Base-by-base conservation (phyloP, 2,888 invertebrate species). In the Arctia plantaginis region DNA sequence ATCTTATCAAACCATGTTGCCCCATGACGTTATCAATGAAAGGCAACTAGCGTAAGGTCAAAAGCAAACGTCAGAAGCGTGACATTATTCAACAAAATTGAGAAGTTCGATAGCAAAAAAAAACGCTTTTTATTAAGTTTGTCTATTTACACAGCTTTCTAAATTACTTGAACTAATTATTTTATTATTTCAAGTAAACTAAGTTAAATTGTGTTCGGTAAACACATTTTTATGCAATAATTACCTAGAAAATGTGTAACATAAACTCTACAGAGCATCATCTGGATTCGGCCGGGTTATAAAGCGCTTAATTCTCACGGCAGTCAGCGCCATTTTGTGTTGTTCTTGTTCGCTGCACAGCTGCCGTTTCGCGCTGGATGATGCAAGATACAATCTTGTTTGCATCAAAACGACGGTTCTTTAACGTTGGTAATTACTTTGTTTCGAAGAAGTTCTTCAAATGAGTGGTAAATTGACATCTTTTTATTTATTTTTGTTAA, bases 301-400 rank as follows among this genome's bases (percentile, higher is more conserved):
- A 93, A 93, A 95, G 95, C 95, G 95, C 95, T 95, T 93, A 90
- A 85, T 86, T 87, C 83, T 84, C 87, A 86, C 86, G 84, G 80
- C 79, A 87, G 85, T 87, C 91, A 95, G 93, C 95, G 95, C 95
- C 95, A 95, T 95, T 95, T 95, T 95, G 95, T 94, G 86, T 80
- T 85, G 69, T 70, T 44, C 47, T 73, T 41, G 64, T 51, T n/a
- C 68, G 68, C 68, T 67, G 67, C 30, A 67, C 41, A 41, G 69
- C 69, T 76, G 35, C 66, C 69, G 67, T n/a, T 67, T 67, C 72
- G 30, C 76, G 76, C 94, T 94, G 92, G 91, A 90, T 94, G 94
- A 94, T 93, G 93, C 92, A 94, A 95, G 90, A 85, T 80, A 81
- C 79, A 59, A 74, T 76, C 83, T 84, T 86, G 84, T 89, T 92